A percentile compares a stretch with the other conserved stretches of the same genome.
These are phyloP conservation scores for Resseliella maxima DNA, from an alignment of 2,888 invertebrate genomes.

Conservation along the genomic window DNA sequence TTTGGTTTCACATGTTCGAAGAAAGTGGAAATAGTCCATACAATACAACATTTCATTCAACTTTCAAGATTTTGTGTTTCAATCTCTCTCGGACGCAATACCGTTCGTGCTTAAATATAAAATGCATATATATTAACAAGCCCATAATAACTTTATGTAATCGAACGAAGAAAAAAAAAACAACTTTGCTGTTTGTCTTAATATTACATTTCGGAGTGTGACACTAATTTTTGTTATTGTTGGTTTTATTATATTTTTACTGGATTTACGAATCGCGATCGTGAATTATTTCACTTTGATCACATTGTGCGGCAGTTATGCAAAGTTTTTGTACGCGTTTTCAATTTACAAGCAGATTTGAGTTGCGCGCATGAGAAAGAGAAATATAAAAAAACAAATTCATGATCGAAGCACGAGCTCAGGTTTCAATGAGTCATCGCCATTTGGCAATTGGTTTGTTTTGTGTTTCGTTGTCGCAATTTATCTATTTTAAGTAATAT, in stretches of 20 bases:
- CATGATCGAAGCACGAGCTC: background rate
- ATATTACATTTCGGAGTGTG: background rate
- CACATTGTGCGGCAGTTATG: background rate
- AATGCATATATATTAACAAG: too few species aligned
- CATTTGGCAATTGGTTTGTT: background rate
- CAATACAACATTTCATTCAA: too few species aligned
- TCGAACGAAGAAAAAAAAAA: too few species aligned
- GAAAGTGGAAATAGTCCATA: too few species aligned
- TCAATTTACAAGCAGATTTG: background rate
- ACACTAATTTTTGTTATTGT: background rate
- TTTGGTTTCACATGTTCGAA: too few species aligned
- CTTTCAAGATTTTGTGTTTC: too few species aligned
- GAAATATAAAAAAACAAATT: constrained; percentile 6
- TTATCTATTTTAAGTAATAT: background rate
- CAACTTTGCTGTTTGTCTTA: background rate
- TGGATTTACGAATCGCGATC: constrained; percentile 34
- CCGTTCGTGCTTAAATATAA: too few species aligned
- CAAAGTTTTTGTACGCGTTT: background rate
- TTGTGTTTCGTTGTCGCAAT: constrained; percentile 28
- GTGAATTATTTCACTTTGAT: constrained; percentile 30
- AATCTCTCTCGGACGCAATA: too few species aligned
- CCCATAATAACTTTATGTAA: background rate
- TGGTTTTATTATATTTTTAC: background rate
- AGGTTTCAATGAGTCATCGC: background rate
- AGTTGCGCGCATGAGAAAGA: background rate